These are phyloP conservation scores for Channallabes apus DNA, from an alignment of 2,797 vertebrate genomes.

Conservation along the genomic window DNA sequence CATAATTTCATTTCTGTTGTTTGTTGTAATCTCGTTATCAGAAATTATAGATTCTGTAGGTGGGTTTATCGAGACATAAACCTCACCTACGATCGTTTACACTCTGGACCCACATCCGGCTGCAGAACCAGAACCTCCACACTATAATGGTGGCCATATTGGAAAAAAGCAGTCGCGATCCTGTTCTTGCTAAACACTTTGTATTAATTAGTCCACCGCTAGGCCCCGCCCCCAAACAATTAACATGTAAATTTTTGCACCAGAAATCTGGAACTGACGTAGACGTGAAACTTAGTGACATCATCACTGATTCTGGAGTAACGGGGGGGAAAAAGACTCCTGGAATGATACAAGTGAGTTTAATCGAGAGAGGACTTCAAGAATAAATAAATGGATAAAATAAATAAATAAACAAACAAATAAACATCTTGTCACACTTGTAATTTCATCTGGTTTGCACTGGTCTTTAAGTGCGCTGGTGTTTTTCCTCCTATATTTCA, in stretches of 20 bases:
- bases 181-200: background rate
- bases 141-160: background rate
- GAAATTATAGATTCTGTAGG: too few relatives aligned
- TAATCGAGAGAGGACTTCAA: background rate
- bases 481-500: background rate
- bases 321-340: too few relatives aligned
- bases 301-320: background rate
- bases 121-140: background rate
- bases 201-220: background rate
- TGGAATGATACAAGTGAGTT: background rate
- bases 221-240: too few relatives aligned
- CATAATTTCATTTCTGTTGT: too few relatives aligned
- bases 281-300: background rate
- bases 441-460: background rate
- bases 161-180: background rate
- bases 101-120: too few relatives aligned
- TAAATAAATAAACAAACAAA: background rate
- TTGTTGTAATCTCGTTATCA: too few relatives aligned
- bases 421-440: background rate
- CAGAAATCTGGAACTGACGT: background rate
- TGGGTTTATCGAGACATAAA: background rate
- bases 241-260: background rate
- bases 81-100: too few relatives aligned
- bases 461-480: background rate
- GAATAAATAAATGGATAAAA: too few relatives aligned